Percentiles rank a stretch among this genome's conserved stretches.
phyloP scores from a whole-genome alignment of 2,888 invertebrate genomes.

The Anthoptus insignis region DNA sequence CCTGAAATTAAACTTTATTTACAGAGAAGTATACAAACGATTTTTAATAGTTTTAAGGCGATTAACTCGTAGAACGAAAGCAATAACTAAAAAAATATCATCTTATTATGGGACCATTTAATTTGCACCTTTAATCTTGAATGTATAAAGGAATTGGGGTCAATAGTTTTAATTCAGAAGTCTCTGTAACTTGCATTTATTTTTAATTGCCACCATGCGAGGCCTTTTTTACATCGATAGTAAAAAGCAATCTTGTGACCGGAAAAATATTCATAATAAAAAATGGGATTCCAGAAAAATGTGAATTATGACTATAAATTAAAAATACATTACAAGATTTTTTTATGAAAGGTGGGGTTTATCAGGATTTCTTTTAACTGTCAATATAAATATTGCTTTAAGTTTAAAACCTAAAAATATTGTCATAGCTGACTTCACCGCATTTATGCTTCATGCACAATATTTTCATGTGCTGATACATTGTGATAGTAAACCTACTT shows the following conservation, averaged over 20 bases:
- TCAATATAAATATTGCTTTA: too few species aligned
- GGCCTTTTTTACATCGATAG: too few species aligned
- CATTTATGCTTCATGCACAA: background rate
- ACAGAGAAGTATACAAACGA: slow-evolving; percentile 17
- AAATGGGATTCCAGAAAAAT: too few species aligned
- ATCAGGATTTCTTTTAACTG: too few species aligned
- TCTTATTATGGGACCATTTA: slow-evolving; percentile 35
- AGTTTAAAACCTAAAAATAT: background rate
- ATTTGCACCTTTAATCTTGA: slow-evolving; percentile 19
- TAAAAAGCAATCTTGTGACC: too few species aligned
- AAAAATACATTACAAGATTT: too few species aligned
- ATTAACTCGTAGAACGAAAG: slow-evolving; percentile 16
- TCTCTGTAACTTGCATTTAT: background rate
- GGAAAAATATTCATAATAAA: too few species aligned
- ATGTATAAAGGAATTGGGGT: slow-evolving; percentile 34
- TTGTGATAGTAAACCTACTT: background rate
- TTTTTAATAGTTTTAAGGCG: slow-evolving; percentile 19
- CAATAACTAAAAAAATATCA: slow-evolving; percentile 29
- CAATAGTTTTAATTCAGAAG: too few species aligned
- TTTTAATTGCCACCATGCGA: slow-evolving; percentile 5
- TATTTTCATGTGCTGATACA: background rate
- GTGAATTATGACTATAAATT: too few species aligned
- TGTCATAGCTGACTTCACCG: background rate
- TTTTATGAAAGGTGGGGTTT: too few species aligned
- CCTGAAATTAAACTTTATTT: slow-evolving; percentile 22